Percentiles rank a stretch among this genome's conserved stretches.
Conservation (phyloP, 2,797 vertebrate genomes). For the Urophycis tenuis region DNA sequence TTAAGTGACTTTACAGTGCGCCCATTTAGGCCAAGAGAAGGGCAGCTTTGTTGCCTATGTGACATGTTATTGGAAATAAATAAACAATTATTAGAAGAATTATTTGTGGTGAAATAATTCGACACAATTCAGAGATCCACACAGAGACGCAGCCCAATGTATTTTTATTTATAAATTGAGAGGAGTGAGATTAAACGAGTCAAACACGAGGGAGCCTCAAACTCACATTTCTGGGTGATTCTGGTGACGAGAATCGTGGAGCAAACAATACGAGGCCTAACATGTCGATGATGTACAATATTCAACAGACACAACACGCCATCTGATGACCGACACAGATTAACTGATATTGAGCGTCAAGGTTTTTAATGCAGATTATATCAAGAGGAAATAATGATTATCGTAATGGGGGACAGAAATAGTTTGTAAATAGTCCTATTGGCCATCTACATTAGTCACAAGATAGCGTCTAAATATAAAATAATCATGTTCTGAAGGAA, state of each 20-base stretch:
- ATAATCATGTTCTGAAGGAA: not conserved
- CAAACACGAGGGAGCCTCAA: not conserved
- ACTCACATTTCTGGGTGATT: not conserved
- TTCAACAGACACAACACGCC: too few species aligned
- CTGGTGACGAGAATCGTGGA: not conserved
- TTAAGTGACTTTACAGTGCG: constrained; percentile 64
- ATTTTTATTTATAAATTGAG: not conserved
- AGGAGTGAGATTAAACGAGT: not conserved
- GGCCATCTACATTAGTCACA: too few species aligned
- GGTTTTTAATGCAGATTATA: too few species aligned
- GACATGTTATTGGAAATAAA: constrained; percentile 70
- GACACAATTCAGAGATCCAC: constrained; percentile 31
- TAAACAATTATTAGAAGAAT: constrained; percentile 64
- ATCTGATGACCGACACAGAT: not conserved
- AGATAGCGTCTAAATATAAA: not conserved
- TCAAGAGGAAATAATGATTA: not conserved
- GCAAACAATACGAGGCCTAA: not conserved
- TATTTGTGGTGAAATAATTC: constrained; percentile 50
- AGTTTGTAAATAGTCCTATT: too few species aligned
- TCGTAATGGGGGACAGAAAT: too few species aligned
- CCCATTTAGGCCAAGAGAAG: constrained; percentile 67
- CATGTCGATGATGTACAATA: too few species aligned
- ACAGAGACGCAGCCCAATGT: not conserved
- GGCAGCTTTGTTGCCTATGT: constrained; percentile 64
- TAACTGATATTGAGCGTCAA: too few species aligned